Evolutionary conservation across 2,888 invertebrate genomes (phyloP), one percentile per base, ranked within the genome.

Genomic region (Ommatoiulus sabulosus): DNA sequence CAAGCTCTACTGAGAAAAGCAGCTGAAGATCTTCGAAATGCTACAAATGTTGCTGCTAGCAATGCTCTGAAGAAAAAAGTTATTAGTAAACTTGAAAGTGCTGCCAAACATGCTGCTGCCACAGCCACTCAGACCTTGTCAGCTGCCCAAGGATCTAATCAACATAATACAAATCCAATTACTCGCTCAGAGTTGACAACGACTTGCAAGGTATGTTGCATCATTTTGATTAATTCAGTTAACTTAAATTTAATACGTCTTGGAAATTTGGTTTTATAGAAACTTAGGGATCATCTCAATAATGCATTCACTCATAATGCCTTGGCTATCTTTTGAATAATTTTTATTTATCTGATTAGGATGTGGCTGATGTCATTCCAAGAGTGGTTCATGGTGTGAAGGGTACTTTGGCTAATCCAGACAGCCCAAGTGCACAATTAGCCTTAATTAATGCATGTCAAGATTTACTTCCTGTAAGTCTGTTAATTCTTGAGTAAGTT

Each of bases 111-210:
- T 91, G 97, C 97, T 0, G 96, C 97, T 0, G 95, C 97, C 0
- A 96, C 97, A 89, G 97, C 97, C 0, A 97, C 97, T 0, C 98
- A 99, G 92, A 96, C 97, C 91, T 96, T 98, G 90, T 96, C 97
- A 0, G 96, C 98, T 0, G 96, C 97, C 0, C 96, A 97, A 90
- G 96, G 96, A 91, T 97, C 97, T 0, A 95, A 95, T 1, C 94
- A 95, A 44, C 95, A 97, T 92, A 97, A 96, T 92, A 94, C 94
- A 87, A 97, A 96, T 92, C 93, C 94, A 80, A 93, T 94, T 84
- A 92, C 93, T 12, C 94, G 97, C 93, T 96, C 97, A 91, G 95
- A 96, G 35, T 93, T 98, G 0, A 92, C 95, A 89, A 94, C 95
- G 88, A 96, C 97, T 91, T 97, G 97, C 92, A 94, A 94, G 88